A percentile compares a stretch with the other conserved stretches of the same genome.
These are phyloP conservation scores for Noctua pronuba DNA, from an alignment of 2,888 invertebrate genomes.

Conservation along the genomic window DNA sequence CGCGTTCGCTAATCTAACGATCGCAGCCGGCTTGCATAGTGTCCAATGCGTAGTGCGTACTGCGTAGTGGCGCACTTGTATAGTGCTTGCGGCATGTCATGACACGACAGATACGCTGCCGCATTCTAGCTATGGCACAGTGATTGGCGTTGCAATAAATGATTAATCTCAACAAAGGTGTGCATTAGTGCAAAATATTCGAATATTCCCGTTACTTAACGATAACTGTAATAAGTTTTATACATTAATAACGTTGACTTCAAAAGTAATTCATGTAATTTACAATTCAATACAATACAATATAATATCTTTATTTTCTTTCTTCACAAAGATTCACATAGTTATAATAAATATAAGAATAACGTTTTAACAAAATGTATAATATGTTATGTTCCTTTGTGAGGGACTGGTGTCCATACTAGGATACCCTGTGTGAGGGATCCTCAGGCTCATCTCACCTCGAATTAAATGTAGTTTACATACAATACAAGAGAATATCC, in stretches of 20 bases:
- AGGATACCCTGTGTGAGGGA: no score
- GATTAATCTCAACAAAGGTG: no score
- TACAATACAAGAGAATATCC: no score
- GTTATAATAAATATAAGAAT: no score
- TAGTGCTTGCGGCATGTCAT: constrained; percentile 17
- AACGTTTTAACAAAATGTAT: no score
- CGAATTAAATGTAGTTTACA: no score
- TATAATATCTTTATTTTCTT: no score
- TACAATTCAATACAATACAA: no score
- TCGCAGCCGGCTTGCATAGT: constrained; percentile 45
- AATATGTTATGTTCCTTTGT: no score
- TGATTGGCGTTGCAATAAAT: background rate
- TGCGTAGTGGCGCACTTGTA: background rate
- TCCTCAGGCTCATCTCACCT: no score
- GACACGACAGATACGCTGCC: constrained; percentile 5
- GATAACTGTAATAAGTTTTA: background rate
- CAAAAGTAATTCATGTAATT: background rate
- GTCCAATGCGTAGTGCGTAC: constrained; percentile 26
- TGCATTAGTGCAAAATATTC: background rate
- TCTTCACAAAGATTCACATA: no score
- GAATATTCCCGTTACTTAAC: background rate
- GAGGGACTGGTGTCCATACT: no score
- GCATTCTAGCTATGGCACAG: background rate
- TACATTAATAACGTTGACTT: background rate
- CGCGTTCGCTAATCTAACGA: constrained; percentile 60